Evolutionary conservation across 2,888 invertebrate genomes (phyloP).

Genomic region (Ochropacha duplaris): DNA sequence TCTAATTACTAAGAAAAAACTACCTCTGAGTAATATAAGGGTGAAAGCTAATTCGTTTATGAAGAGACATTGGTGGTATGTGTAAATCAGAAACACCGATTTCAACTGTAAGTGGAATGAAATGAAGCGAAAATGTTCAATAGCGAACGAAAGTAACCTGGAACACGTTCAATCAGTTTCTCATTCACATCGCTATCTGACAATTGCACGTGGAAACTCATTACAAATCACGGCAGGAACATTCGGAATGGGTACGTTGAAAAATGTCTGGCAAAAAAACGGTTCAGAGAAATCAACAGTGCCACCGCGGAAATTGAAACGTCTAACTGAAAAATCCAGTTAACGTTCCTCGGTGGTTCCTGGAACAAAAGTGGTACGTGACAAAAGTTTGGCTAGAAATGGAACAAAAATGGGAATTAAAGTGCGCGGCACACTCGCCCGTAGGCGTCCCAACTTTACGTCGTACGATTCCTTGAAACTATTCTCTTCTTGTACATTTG

Average conservation of each 20-base stretch:
- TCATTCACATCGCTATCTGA: not conserved
- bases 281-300: not conserved
- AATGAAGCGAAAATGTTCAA: not conserved
- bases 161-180: not conserved
- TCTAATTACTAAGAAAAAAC: no score
- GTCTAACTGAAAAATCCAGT: constrained; percentile 26
- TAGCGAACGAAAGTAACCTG: not conserved
- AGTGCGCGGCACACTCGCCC: constrained; percentile 20
- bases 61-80: not conserved
- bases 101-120: not conserved
- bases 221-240: not conserved
- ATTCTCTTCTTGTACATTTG: constrained; percentile 15
- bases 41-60: not conserved
- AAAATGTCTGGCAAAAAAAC: not conserved
- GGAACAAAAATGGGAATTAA: constrained; percentile 28
- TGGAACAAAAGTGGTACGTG: constrained; percentile 25
- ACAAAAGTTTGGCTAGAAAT: constrained; percentile 22
- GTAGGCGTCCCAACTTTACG: constrained; percentile 19
- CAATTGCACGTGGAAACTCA: not conserved
- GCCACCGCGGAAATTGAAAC: constrained; percentile 20
- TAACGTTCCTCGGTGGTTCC: constrained; percentile 22
- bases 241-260: not conserved
- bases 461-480: constrained; percentile 8
- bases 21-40: no score
- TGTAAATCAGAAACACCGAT: not conserved